Percentiles rank a stretch among this genome's conserved stretches.
phyloP scores from a whole-genome alignment of 2,113 vertebrate species.

The Psilopsiagon aurifrons region DNA sequence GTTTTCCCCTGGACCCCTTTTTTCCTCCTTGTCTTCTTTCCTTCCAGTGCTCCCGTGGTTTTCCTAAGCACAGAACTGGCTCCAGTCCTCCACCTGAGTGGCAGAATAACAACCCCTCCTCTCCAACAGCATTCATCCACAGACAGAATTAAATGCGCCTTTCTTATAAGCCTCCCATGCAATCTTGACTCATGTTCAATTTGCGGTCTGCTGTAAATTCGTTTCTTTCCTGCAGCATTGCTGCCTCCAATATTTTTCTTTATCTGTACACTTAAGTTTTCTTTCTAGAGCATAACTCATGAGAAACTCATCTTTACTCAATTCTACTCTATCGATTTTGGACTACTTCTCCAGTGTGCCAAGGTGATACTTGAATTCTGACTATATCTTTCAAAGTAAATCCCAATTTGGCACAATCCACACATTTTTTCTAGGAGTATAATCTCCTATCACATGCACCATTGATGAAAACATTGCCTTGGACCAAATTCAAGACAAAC shows the following conservation, averaged over 20 bases:
- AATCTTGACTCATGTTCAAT: background rate
- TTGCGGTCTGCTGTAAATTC: background rate
- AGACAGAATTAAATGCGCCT: background rate
- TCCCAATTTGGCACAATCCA: background rate
- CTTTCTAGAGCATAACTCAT: background rate
- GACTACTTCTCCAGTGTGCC: background rate
- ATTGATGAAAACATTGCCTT: background rate
- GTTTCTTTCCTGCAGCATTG: background rate
- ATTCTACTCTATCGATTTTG: constrained; percentile 34
- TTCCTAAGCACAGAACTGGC: background rate
- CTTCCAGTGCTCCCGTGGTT: background rate
- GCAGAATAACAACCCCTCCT: background rate
- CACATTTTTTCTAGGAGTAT: background rate
- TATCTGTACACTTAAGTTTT: background rate
- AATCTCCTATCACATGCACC: accelerated
- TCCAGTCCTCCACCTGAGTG: background rate
- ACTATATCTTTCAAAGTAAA: background rate
- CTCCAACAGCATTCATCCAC: background rate
- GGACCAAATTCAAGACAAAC: background rate
- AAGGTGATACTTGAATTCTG: background rate
- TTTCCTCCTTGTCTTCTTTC: background rate
- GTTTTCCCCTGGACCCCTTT: background rate
- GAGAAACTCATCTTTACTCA: background rate
- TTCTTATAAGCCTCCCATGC: background rate
- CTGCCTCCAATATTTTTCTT: background rate